phyloP scores from a whole-genome alignment of 2,888 invertebrate species.

The Drosophila multiciliata region DNA sequence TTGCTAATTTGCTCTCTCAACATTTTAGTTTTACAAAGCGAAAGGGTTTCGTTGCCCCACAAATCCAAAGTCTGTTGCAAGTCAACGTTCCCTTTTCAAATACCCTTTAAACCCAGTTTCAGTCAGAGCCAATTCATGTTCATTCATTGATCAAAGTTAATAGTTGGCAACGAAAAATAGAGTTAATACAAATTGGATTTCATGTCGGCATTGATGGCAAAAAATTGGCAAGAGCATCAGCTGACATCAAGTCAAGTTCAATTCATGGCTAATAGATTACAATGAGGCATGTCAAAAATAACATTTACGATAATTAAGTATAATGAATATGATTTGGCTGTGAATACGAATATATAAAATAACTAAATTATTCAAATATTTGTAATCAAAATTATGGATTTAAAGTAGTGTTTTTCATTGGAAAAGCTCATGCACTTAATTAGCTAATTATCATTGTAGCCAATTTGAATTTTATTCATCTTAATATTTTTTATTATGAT shows the following conservation, averaged over 20 bases:
- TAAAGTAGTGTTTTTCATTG: background rate
- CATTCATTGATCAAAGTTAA: slow-evolving; percentile 36
- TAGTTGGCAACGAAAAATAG: slow-evolving; percentile 14
- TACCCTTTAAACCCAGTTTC: slow-evolving; percentile 18
- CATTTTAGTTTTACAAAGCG: slow-evolving; percentile 64
- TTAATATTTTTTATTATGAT: background rate
- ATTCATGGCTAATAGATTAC: slow-evolving; percentile 46
- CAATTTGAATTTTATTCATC: too few relatives aligned
- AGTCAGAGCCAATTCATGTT: slow-evolving; percentile 4
- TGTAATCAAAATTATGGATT: background rate
- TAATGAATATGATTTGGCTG: background rate
- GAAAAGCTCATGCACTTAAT: background rate
- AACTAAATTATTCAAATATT: background rate
- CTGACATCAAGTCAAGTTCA: slow-evolving; percentile 24
- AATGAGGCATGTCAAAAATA: slow-evolving; percentile 30
- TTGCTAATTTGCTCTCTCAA: slow-evolving; percentile 73
- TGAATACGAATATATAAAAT: background rate
- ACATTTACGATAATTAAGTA: slow-evolving; percentile 4
- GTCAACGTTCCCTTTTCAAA: slow-evolving; percentile 2
- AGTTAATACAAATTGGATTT: slow-evolving; percentile 30
- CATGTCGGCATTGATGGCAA: slow-evolving; percentile 11
- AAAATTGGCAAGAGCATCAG: slow-evolving; percentile 29
- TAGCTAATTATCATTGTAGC: too few relatives aligned
- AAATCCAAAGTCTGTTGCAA: slow-evolving; percentile 10
- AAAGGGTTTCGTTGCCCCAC: slow-evolving; percentile 29